Conservation (phyloP, 2,113 vertebrate genomes). For the Odocoileus hemionus region DNA sequence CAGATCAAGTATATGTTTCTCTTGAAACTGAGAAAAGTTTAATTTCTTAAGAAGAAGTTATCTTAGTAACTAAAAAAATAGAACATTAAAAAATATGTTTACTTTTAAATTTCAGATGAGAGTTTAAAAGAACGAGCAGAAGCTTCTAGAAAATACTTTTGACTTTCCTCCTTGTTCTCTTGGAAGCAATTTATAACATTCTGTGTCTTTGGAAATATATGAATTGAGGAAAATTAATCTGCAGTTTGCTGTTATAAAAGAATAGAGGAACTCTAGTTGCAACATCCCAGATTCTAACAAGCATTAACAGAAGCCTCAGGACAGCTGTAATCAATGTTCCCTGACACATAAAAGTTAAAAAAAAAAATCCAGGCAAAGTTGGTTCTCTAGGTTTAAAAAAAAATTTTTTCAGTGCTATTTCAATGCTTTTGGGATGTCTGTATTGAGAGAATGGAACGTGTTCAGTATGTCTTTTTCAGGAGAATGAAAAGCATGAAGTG, state of each 20-base stretch:
- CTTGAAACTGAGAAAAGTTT: not conserved
- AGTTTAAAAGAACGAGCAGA: not conserved
- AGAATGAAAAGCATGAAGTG: not conserved
- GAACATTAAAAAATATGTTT: not conserved
- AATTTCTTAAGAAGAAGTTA: not conserved
- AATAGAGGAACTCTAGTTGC: not conserved
- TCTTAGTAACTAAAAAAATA: not conserved
- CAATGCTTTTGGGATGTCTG: not conserved
- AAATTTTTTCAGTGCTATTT: not conserved
- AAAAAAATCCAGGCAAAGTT: not conserved
- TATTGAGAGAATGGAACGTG: constrained; percentile 16
- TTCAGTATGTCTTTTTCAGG: not conserved
- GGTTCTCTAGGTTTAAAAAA: not conserved
- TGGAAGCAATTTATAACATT: not conserved
- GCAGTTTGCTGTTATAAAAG: not conserved
- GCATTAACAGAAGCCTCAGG: not conserved
- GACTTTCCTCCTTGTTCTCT: not conserved
- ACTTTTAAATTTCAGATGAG: constrained; percentile 10
- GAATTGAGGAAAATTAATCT: not conserved
- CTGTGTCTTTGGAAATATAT: not conserved
- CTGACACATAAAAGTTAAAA: not conserved
- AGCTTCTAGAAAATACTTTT: not conserved
- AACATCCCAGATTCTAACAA: not conserved
- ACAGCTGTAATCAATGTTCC: not conserved
- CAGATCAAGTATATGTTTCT: not conserved